Base-by-base conservation (phyloP, 2,113 vertebrate species). In the Etia nguti region DNA sequence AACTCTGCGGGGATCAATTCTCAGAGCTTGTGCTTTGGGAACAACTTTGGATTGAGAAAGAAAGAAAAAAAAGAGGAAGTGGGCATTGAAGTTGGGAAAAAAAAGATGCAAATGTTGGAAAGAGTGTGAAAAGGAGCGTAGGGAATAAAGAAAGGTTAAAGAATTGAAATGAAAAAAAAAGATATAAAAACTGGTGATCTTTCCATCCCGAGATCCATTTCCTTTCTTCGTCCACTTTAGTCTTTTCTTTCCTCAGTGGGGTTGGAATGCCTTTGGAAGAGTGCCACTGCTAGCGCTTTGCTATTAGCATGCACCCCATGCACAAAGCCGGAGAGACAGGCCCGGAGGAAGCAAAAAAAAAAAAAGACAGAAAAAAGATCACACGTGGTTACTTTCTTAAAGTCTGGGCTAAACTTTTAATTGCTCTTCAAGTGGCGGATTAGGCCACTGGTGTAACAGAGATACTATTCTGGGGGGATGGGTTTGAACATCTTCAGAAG, bases 401-500 rank as follows among this genome's bases (percentile, higher is more conserved):
- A 96, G 95, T 94, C 95, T 92, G 85, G 90, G 88, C 95, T 94
- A 94, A 96, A 96, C 94, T 96, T 96, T 96, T 96, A 96, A 96
- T 96, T 96, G 94, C 95, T 95, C 93, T 96, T 96, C 91, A 95
- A 96, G 95, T 93, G 90, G 88, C n/a, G 93, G 95, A 96, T 97
- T 96, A 96, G 94, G 92, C 92, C 89, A 89, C 86, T 92, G 93
- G 92, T 92, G 92, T 92, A 94, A 95, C 92, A 94, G 91, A 94
- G 93, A 96, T 94, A 95, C 90, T 91, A 92, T 95, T 95, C 94
- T 92, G 85, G 81, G 83, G 92, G 94, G 91, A 85, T 75, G 89
- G 81, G 59, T 93, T 93, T 94, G 92, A 95, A 92, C 84, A 90
- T 89, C 93, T 94, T 94, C 92, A 95, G 92, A 93, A 92, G 94